Conservation (phyloP, 1,140 invertebrate species). For the Druon quercuslanigerum region DNA sequence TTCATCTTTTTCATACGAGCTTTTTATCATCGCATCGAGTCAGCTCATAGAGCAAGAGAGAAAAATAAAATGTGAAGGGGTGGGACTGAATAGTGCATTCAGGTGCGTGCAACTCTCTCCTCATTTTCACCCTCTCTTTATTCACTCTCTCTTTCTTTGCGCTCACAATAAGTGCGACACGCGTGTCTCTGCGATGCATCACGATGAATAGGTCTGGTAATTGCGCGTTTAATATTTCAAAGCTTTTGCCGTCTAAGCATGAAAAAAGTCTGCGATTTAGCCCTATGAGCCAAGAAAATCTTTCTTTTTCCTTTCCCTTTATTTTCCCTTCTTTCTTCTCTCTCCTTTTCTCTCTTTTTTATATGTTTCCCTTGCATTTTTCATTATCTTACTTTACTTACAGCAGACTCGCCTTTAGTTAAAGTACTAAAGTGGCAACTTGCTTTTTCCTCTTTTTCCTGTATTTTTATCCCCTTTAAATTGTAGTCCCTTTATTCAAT, state of each 20-base stretch:
- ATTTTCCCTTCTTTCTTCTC: conserved; percentile 46
- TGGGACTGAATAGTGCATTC: conserved; percentile 43
- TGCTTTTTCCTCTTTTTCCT: conserved; percentile 50
- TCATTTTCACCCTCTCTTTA: conserved; percentile 41
- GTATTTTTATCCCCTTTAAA: conserved; percentile 42
- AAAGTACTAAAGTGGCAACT: conserved; percentile 68
- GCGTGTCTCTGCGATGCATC: conserved; percentile 67
- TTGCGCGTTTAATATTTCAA: conserved; percentile 76
- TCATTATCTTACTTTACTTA: conserved; percentile 53
- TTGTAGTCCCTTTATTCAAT: conserved; percentile 42
- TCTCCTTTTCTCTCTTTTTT: conserved; percentile 41
- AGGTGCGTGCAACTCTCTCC: conserved; percentile 42
- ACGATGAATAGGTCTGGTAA: conserved; percentile 73
- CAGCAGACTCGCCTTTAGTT: conserved; percentile 50
- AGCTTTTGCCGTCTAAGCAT: conserved; percentile 69
- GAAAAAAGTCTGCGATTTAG: conserved; percentile 68
- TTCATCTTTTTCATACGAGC: conserved; percentile 72
- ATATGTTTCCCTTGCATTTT: conserved; percentile 51
- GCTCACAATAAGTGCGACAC: conserved; percentile 46
- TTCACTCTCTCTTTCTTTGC: conserved; percentile 28
- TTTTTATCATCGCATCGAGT: conserved; percentile 73
- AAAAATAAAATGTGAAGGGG: conserved; percentile 51
- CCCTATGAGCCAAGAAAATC: conserved; percentile 54
- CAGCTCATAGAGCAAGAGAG: conserved; percentile 57
- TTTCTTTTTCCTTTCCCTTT: conserved; percentile 45